Conservation (phyloP, 2,797 vertebrate genomes). For the Atherinosoma microstoma region DNA sequence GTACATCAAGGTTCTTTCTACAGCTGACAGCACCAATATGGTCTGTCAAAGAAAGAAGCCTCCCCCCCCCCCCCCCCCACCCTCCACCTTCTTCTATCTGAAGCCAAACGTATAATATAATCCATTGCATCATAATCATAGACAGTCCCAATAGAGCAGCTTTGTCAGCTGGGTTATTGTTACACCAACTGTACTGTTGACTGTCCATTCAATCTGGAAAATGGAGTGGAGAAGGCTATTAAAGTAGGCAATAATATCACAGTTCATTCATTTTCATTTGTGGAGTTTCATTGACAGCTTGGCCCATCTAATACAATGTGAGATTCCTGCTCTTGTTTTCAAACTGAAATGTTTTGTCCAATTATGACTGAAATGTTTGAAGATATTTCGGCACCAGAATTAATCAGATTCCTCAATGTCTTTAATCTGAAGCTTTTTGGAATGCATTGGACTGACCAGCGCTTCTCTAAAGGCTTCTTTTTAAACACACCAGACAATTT, state of each 20-base stretch:
- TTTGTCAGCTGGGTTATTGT: conserved; percentile 3
- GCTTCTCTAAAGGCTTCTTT: not conserved
- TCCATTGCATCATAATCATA: conserved; percentile 35
- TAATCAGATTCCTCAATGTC: not conserved
- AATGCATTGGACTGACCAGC: conserved; percentile 8
- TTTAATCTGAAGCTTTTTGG: conserved; percentile 8
- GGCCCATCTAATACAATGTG: not conserved
- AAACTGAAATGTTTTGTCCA: not conserved
- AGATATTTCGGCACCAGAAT: not conserved
- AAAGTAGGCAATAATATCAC: not conserved
- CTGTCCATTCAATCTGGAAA: conserved; percentile 24
- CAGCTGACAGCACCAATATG: too few species aligned
- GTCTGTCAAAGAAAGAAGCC: too few species aligned
- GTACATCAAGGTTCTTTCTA: too few species aligned
- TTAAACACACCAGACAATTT: not conserved
- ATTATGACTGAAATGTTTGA: not conserved
- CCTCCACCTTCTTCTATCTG: not conserved
- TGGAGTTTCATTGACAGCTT: not conserved
- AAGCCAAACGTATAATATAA: conserved; percentile 19
- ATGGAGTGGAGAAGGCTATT: conserved; percentile 13
- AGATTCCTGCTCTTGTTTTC: not conserved
- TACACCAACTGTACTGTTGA: conserved; percentile 13
- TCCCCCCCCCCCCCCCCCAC: not conserved
- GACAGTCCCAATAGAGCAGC: not conserved
- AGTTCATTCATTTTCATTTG: conserved; percentile 14